phyloP scores from a whole-genome alignment of 2,797 vertebrate species.

The Pteropus rufus region DNA sequence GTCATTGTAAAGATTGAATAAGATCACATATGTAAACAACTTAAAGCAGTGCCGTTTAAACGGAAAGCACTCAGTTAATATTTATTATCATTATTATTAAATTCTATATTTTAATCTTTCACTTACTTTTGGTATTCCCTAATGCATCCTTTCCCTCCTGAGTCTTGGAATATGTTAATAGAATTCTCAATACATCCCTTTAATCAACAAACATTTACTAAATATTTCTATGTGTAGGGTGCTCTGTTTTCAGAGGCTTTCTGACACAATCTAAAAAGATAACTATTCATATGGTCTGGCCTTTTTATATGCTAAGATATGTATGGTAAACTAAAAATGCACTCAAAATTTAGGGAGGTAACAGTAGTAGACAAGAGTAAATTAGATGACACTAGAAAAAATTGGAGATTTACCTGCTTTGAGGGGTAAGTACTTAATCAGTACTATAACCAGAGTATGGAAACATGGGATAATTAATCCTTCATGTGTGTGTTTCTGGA shows the following conservation, averaged over 20 bases:
- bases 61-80: not conserved
- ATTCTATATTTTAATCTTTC: not conserved
- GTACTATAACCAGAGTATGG: not conserved
- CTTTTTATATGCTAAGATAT: not conserved
- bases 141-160: not conserved
- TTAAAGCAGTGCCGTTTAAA: not conserved
- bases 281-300: not conserved
- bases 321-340: not conserved
- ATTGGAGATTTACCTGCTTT: not conserved
- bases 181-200: not conserved
- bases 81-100: not conserved
- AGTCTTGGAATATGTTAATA: not conserved
- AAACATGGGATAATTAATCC: not conserved
- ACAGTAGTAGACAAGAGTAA: not conserved
- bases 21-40: not conserved
- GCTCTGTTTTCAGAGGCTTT: not conserved
- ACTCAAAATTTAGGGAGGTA: not conserved
- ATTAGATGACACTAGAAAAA: not conserved
- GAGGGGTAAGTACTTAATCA: not conserved
- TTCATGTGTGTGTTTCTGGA: not conserved
- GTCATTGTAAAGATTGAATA: not conserved
- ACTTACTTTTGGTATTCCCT: not conserved
- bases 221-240: not conserved
- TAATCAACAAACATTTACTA: not conserved
- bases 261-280: not conserved